Conservation (phyloP, 2,888 invertebrate genomes). For the Lomographa bimaculata region DNA sequence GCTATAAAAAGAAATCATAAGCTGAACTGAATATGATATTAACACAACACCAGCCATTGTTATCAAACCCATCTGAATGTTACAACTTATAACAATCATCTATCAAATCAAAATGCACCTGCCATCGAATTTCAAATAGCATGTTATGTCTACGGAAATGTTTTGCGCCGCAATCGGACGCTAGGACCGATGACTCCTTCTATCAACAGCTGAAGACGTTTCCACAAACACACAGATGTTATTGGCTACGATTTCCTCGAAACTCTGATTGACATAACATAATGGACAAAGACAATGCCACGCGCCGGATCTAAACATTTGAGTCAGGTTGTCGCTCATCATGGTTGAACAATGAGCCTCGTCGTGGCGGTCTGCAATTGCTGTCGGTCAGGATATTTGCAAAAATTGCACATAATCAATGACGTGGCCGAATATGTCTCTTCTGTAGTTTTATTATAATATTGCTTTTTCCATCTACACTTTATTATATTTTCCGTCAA, state of each 20-base stretch:
- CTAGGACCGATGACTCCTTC: conserved; percentile 7
- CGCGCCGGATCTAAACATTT: conserved; percentile 74
- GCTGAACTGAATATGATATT: no score
- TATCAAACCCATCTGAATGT: conserved; percentile 15
- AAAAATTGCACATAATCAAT: conserved; percentile 20
- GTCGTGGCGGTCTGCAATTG: no score
- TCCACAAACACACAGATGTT: conserved; percentile 56
- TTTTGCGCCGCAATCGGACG: conserved; percentile 16
- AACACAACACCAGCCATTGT: neutral
- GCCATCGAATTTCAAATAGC: conserved; percentile 5
- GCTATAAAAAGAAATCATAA: no score
- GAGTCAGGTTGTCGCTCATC: no score
- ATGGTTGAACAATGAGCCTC: no score
- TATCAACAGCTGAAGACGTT: conserved; percentile 40
- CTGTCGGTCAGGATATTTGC: conserved; percentile 22
- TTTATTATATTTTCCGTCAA: no score
- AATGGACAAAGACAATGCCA: conserved; percentile 71
- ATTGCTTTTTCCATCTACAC: no score
- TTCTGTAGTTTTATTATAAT: no score
- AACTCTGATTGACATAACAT: conserved; percentile 70
- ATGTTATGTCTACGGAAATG: conserved; percentile 31
- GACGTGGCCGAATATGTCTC: conserved; percentile 22
- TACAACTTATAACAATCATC: conserved; percentile 6
- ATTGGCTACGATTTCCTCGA: conserved; percentile 59
- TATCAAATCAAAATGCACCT: conserved; percentile 9